A percentile compares a stretch with the other conserved stretches of the same genome.
Evolutionary conservation across 2,797 vertebrate genomes (phyloP).

Genomic region (Myotis planiceps): DNA sequence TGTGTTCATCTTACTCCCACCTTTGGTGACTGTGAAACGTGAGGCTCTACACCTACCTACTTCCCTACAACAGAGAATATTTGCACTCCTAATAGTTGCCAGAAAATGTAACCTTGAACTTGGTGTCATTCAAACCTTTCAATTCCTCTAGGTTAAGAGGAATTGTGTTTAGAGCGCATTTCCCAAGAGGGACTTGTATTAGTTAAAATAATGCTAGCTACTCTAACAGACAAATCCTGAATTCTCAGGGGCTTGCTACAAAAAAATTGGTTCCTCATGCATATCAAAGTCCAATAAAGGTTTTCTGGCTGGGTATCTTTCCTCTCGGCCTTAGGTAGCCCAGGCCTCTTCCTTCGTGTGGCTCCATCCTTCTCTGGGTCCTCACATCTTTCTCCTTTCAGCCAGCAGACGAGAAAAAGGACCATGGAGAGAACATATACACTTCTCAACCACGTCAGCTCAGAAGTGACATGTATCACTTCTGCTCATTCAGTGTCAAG

Average conservation of each 20-base stretch:
- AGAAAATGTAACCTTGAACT: constrained; percentile 47
- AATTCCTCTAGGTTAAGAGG: neutral
- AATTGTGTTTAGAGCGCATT: constrained; percentile 7
- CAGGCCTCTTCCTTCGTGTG: neutral
- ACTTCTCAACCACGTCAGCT: neutral
- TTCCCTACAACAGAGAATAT: constrained; percentile 28
- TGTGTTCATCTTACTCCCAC: constrained; percentile 64
- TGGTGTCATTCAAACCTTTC: constrained; percentile 7
- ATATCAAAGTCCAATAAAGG: neutral
- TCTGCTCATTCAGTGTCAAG: neutral
- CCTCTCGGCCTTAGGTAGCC: neutral
- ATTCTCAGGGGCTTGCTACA: neutral
- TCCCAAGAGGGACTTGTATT: neutral
- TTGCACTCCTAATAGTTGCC: neutral
- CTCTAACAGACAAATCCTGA: neutral
- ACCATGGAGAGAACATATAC: neutral
- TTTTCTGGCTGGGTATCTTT: neutral
- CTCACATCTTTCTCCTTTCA: neutral
- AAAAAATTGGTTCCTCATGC: neutral
- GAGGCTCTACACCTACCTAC: constrained; percentile 14
- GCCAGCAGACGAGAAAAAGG: neutral
- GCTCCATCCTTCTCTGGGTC: neutral
- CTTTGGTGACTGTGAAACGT: constrained; percentile 54
- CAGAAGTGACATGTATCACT: neutral
- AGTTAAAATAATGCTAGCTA: neutral